A percentile compares a stretch with the other conserved stretches of the same genome.
Conservation (phyloP, 2,113 vertebrate species). For the Rhabdornis inornatus region DNA sequence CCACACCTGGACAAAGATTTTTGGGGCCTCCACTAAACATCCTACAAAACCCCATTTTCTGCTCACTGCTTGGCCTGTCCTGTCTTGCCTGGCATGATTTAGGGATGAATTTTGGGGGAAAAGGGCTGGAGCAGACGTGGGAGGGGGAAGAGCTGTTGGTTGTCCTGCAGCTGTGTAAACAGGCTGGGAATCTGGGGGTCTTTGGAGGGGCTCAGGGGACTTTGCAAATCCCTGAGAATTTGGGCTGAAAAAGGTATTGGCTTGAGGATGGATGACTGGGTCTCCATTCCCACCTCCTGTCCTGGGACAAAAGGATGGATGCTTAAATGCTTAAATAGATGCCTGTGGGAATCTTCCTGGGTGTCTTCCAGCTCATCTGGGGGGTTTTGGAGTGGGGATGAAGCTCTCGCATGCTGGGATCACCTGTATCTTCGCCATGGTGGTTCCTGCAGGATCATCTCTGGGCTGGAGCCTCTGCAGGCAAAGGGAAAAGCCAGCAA, state of each 20-base stretch:
- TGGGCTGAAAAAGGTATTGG: background rate
- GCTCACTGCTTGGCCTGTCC: background rate
- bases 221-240: background rate
- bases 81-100: fast-evolving
- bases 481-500: background rate
- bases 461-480: background rate
- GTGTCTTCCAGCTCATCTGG: background rate
- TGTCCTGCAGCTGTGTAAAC: background rate
- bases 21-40: background rate
- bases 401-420: fast-evolving
- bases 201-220: background rate
- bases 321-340: background rate
- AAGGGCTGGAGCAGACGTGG: background rate
- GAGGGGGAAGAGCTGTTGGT: background rate
- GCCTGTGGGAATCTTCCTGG: background rate
- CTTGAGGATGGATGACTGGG: fast-evolving
- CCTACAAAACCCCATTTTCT: background rate
- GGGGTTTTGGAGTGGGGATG: background rate
- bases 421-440: background rate
- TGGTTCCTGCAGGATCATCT: background rate
- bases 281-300: background rate
- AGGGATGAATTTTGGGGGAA: background rate
- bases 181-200: background rate
- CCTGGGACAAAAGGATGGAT: background rate
- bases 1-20: background rate